Conservation (phyloP, 2,113 vertebrate genomes). For the Varanus salvator region DNA sequence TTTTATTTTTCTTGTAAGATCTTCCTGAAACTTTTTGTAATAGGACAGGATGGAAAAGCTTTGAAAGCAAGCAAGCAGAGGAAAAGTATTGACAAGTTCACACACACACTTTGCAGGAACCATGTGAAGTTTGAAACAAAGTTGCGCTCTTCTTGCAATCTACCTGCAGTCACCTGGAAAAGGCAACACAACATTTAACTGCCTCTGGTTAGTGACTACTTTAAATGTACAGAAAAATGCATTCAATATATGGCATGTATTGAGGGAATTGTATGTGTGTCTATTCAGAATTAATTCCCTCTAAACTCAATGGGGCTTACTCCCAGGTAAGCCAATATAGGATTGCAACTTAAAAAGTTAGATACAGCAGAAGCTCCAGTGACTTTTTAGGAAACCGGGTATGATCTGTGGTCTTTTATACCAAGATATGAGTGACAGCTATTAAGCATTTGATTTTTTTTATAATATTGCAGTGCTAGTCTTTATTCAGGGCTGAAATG, state of each 20-base stretch:
- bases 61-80: too few relatives aligned
- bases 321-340: too few relatives aligned
- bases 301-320: too few relatives aligned
- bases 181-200: background rate
- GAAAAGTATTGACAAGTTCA: constrained; percentile 4
- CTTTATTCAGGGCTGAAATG: background rate
- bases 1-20: too few relatives aligned
- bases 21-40: too few relatives aligned
- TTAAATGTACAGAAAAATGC: background rate
- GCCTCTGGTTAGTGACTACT: background rate
- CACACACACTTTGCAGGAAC: constrained; percentile 30
- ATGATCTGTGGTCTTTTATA: background rate
- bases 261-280: too few relatives aligned
- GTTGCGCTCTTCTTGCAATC: constrained; percentile 19
- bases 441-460: too few relatives aligned
- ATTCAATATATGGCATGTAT: background rate
- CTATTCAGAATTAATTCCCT: too few relatives aligned
- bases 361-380: background rate
- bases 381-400: too few relatives aligned
- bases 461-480: background rate
- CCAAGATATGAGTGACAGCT: background rate
- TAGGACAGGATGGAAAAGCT: too few relatives aligned
- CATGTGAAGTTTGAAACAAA: constrained; percentile 8
- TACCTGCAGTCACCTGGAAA: constrained; percentile 25
- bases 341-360: background rate